A percentile compares a stretch with the other conserved stretches of the same genome.
These are phyloP conservation scores for Pasiphila rectangulata DNA, from an alignment of 2,888 invertebrate species.

Conservation along the genomic window DNA sequence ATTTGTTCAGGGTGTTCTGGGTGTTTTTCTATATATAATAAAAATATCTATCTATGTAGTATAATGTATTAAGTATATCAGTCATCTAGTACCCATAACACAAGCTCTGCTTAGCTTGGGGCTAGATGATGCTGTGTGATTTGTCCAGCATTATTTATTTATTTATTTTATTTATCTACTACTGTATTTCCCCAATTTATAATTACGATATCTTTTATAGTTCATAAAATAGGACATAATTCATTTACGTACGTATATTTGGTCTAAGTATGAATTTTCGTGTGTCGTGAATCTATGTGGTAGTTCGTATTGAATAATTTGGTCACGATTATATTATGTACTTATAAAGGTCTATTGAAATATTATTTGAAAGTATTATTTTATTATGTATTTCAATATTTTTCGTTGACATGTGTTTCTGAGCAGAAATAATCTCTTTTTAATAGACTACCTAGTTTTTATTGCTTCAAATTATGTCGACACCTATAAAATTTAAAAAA, in stretches of 20 bases:
- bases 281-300: conserved; percentile 35
- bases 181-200: background rate
- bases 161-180: background rate
- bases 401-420: conserved; percentile 29
- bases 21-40: no score
- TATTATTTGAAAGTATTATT: conserved; percentile 38
- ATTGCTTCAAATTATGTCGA: no score
- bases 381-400: conserved; percentile 18
- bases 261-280: conserved; percentile 4
- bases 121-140: background rate
- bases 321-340: conserved; percentile 9
- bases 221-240: background rate
- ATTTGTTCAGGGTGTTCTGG: no score
- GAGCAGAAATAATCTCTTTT: conserved; percentile 50
- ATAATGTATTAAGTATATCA: no score
- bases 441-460: no score
- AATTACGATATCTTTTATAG: background rate
- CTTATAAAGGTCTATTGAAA: conserved; percentile 20
- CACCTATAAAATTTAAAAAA: no score
- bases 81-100: no score
- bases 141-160: background rate
- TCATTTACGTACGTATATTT: conserved; percentile 10
- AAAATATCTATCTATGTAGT: no score
- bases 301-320: conserved; percentile 34
- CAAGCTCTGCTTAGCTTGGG: no score